phyloP scores from a whole-genome alignment of 64 coral and sea anemone genomes.

The Montipora efflorescens region DNA sequence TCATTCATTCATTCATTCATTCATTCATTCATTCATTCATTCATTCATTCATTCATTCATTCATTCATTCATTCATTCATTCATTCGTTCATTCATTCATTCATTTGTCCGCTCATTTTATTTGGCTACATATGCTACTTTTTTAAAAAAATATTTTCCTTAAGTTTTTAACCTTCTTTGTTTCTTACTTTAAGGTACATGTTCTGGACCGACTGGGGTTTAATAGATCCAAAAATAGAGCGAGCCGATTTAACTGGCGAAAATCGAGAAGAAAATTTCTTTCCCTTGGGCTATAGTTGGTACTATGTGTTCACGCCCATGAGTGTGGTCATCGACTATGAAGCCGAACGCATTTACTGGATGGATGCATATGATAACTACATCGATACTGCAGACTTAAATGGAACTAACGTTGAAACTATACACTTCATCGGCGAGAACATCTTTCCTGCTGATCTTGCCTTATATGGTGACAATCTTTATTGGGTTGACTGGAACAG shows the following conservation, averaged over 20 bases:
- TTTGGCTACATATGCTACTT: too few species aligned
- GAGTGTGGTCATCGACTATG: slow-evolving; percentile 48
- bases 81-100: too few species aligned
- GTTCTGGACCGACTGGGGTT: slow-evolving; percentile 67
- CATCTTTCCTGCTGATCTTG: not conserved
- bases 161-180: not conserved
- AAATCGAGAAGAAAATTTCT: not conserved
- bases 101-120: too few species aligned
- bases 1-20: too few species aligned
- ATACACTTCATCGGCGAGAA: not conserved
- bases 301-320: not conserved
- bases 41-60: too few species aligned
- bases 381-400: slow-evolving; percentile 46
- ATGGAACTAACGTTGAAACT: not conserved
- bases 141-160: too few species aligned
- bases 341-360: slow-evolving; percentile 18
- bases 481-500: too few species aligned
- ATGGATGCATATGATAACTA: slow-evolving; percentile 26
- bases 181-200: slow-evolving; percentile 17
- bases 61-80: too few species aligned
- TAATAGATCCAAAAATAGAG: slow-evolving; percentile 28
- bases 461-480: too few species aligned
- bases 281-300: not conserved
- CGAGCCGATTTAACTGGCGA: slow-evolving; percentile 54
- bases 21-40: too few species aligned